phyloP scores from a whole-genome alignment of 2,888 invertebrate genomes.

The Epinotia bilunana region DNA sequence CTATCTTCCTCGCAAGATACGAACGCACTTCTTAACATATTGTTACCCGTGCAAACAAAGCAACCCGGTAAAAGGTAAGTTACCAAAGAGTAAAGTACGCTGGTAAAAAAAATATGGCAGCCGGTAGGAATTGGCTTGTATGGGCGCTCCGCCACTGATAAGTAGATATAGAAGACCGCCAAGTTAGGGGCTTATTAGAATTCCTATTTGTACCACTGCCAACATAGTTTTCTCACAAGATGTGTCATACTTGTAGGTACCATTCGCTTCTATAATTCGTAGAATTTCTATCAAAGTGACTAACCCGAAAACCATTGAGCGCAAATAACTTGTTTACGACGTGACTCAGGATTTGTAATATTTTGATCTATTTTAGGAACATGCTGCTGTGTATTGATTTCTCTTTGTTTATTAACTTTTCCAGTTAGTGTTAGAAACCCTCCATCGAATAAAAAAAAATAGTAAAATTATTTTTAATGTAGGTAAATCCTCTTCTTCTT shows the following conservation, averaged over 20 bases:
- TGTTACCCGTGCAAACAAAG: no score
- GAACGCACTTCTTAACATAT: no score
- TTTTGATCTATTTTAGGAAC: constrained; percentile 22
- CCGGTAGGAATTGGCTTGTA: no score
- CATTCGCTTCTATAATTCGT: constrained; percentile 20
- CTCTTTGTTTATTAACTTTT: not conserved
- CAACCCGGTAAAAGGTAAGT: no score
- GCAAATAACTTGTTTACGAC: constrained; percentile 18
- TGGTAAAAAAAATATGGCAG: no score
- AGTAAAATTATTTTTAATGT: no score
- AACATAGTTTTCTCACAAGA: not conserved
- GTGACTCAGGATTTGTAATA: constrained; percentile 36
- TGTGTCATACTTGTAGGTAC: constrained; percentile 17
- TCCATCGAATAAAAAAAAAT: no score
- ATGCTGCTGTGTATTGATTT: not conserved
- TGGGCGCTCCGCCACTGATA: no score
- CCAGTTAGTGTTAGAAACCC: not conserved
- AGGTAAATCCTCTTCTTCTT: no score
- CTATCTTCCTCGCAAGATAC: no score
- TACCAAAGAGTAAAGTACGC: no score
- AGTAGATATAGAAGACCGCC: not conserved
- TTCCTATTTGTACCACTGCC: not conserved
- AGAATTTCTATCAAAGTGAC: constrained; percentile 23
- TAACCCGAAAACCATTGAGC: constrained; percentile 28
- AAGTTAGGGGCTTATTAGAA: not conserved